These are phyloP conservation scores for Troglohyphantes excavatus DNA, from an alignment of 2,888 invertebrate genomes.

Conservation along the genomic window DNA sequence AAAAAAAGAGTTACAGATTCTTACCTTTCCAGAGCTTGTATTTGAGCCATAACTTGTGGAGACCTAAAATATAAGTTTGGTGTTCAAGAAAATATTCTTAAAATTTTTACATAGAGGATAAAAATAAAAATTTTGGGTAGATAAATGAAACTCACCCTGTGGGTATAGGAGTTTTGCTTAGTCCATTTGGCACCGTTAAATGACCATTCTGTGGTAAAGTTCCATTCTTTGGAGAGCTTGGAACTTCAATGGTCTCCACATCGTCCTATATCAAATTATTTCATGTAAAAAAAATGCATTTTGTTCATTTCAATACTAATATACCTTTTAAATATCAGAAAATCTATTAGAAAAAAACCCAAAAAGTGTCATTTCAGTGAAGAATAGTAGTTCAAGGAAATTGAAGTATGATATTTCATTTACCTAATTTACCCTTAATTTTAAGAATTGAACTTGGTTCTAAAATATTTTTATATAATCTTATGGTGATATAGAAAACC, in stretches of 20 bases:
- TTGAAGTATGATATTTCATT: too few species aligned
- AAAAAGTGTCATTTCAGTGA: too few species aligned
- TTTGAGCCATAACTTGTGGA: conserved; percentile 72
- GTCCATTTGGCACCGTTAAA: conserved; percentile 74
- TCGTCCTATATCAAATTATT: conserved; percentile 55
- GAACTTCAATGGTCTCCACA: conserved; percentile 77
- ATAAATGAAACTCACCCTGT: conserved; percentile 43
- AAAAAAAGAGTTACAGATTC: neutral
- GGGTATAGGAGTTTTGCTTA: conserved; percentile 65
- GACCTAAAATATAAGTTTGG: conserved; percentile 34
- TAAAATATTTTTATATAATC: too few species aligned
- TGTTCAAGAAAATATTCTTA: neutral
- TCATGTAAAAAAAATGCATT: conserved; percentile 1
- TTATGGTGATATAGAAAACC: too few species aligned
- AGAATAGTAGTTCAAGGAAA: too few species aligned
- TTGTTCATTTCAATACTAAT: too few species aligned
- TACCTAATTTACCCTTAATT: too few species aligned
- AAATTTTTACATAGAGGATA: too few species aligned
- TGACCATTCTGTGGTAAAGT: conserved; percentile 51
- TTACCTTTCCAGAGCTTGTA: conserved; percentile 84
- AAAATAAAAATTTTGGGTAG: neutral
- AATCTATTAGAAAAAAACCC: too few species aligned
- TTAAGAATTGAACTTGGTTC: too few species aligned
- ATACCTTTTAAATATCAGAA: too few species aligned
- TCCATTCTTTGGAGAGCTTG: conserved; percentile 57